A percentile compares a stretch with the other conserved stretches of the same genome.
Conservation (phyloP, 2,888 invertebrate species). For the Aleiodes alternator region DNA sequence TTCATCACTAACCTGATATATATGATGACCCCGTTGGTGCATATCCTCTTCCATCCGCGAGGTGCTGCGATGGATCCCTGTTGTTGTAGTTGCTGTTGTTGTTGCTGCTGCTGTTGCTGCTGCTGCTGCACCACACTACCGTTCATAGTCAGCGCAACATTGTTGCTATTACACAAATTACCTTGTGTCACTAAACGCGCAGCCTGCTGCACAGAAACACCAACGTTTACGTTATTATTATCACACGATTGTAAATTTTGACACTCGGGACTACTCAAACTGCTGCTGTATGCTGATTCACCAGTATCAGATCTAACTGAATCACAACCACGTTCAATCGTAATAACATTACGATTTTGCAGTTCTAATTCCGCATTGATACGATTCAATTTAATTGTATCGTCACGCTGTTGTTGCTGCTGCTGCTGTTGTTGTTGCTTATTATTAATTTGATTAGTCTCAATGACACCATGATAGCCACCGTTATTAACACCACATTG, state of each 20-base stretch:
- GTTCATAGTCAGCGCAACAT: conserved; percentile 56
- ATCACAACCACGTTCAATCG: conserved; percentile 76
- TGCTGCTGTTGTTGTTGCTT: conserved; percentile 29
- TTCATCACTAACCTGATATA: conserved; percentile 83
- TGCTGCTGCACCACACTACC: conserved; percentile 49
- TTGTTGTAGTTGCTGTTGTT: conserved; percentile 64
- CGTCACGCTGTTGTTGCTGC: conserved; percentile 11
- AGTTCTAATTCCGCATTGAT: conserved; percentile 36
- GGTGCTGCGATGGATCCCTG: conserved; percentile 79
- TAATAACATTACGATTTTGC: conserved; percentile 41
- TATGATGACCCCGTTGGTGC: conserved; percentile 83
- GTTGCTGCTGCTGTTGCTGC: conserved; percentile 62
- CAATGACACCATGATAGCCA: conserved; percentile 13
- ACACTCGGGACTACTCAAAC: conserved; percentile 76
- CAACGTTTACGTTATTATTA: conserved; percentile 62
- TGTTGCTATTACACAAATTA: conserved; percentile 56
- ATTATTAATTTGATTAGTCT: conserved; percentile 19
- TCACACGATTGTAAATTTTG: conserved; percentile 58
- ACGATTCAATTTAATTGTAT: conserved; percentile 15
- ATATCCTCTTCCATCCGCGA: conserved; percentile 86
- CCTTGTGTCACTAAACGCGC: conserved; percentile 61
- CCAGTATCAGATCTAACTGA: conserved; percentile 79
- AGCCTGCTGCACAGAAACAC: conserved; percentile 70
- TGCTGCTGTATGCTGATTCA: conserved; percentile 77
- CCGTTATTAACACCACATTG: conserved; percentile 11